Evolutionary conservation across 2,888 invertebrate genomes (phyloP), one percentile per base, ranked within the genome.

Genomic region (Lasioglossum pauxillum): DNA sequence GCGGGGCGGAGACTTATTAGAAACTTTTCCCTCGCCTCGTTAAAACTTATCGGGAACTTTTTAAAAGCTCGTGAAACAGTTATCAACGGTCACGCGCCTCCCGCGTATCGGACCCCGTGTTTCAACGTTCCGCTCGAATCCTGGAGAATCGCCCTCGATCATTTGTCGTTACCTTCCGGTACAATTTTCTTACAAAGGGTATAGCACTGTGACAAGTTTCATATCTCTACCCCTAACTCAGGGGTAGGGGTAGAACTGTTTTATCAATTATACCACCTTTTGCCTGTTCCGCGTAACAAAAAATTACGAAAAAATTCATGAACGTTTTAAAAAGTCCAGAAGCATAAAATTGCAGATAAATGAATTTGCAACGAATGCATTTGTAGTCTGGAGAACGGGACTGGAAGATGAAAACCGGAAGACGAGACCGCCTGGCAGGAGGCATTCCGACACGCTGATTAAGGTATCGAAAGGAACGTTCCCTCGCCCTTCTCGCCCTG

Each of bases 21-120:
- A 87, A 57, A 87, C 60, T 82, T 89, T 41, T 67, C 5, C 5
- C 38, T 38, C 8, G 57, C 31, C 38, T 85, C 85, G 85, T 78
- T 85, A 78, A 83, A 90, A 89, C 79, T 87, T 88, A 72, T 46
- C 53, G n/a, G n/a, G 12, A 84, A 79, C 75, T 84, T 88, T 88
- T 88, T 86, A 83, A 84, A 85, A 84, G 38, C 86, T 84, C 81
- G 79, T 84, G 78, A 84, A 89, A 53, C 14, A 78, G 74, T 80
- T 80, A 80, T 82, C 78, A 64, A 23, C 75, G 75, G 46, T 57
- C 83, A 69, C 71, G 64, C 74, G 73, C 64, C 31, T 27, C 19
- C 35, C 23, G 19, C 38, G 46, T 73, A 74, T 76, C 75, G 85
- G 57, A 57, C 53, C 23, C 38, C 19, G 4, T 53, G 57, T 16